Conservation (phyloP, 2,797 vertebrate genomes). For the Taeniopygia guttata region DNA sequence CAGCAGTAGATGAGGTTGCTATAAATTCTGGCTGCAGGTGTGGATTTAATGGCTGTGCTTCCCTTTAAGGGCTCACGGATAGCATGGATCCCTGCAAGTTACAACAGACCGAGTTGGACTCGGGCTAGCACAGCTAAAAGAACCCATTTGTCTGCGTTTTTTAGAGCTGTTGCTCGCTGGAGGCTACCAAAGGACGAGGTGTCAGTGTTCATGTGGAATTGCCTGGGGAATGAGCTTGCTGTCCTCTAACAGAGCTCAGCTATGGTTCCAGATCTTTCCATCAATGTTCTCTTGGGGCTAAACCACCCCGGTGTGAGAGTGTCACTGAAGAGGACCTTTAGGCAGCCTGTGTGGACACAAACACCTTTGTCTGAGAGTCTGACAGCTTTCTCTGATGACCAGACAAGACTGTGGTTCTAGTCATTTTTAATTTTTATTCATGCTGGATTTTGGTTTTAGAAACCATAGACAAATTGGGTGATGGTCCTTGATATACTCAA, state of each 20-base stretch:
- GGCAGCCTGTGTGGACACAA: neutral
- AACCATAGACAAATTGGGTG: neutral
- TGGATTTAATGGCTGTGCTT: constrained; percentile 61
- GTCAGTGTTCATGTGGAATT: neutral
- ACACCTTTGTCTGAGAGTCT: neutral
- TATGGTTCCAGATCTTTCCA: neutral
- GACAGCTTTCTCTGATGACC: neutral
- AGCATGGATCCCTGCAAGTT: constrained; percentile 53
- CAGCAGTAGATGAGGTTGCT: constrained; percentile 44
- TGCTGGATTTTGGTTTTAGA: neutral
- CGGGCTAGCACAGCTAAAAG: neutral
- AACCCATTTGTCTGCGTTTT: neutral
- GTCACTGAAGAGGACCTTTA: neutral
- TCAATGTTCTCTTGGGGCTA: accelerated
- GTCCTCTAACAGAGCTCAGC: neutral
- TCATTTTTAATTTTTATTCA: neutral
- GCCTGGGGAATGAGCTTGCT: neutral
- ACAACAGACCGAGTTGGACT: constrained; percentile 17
- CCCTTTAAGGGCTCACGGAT: constrained; percentile 37
- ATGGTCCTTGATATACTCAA: neutral
- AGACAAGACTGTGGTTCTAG: neutral
- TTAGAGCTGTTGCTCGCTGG: neutral
- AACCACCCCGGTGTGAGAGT: neutral
- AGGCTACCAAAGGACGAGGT: neutral
- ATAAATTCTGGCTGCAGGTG: constrained; percentile 68